Evolutionary conservation across 2,888 invertebrate species (phyloP).

Genomic region (Neoitamus cyanurus): DNA sequence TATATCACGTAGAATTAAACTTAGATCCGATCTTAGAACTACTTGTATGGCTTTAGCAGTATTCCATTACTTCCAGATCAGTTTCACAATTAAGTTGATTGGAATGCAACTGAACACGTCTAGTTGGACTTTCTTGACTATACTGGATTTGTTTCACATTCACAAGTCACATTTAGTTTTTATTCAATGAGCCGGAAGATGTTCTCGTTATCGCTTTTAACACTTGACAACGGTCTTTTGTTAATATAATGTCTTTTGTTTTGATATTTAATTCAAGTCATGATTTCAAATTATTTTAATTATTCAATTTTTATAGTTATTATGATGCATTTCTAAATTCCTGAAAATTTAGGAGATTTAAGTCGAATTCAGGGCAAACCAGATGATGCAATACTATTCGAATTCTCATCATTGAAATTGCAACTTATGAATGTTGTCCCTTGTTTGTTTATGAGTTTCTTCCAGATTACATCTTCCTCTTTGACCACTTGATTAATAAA

Average conservation of each 20-base stretch:
- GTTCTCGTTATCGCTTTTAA: neutral
- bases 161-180: neutral
- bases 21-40: neutral
- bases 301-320: neutral
- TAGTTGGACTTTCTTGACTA: neutral
- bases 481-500: neutral
- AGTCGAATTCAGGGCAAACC: neutral
- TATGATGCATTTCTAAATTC: neutral
- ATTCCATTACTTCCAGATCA: neutral
- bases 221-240: neutral
- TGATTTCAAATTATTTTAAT: neutral
- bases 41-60: neutral
- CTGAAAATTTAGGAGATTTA: too few species aligned
- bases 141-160: neutral
- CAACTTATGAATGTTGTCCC: neutral
- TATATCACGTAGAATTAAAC: neutral
- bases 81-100: neutral
- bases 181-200: neutral
- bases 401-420: neutral
- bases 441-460: neutral
- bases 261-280: neutral
- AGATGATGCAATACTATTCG: neutral
- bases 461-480: neutral
- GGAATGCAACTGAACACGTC: neutral
- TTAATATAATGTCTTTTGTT: too few species aligned